Conservation (phyloP, 1,140 invertebrate species). For the Heterodera schachtii region DNA sequence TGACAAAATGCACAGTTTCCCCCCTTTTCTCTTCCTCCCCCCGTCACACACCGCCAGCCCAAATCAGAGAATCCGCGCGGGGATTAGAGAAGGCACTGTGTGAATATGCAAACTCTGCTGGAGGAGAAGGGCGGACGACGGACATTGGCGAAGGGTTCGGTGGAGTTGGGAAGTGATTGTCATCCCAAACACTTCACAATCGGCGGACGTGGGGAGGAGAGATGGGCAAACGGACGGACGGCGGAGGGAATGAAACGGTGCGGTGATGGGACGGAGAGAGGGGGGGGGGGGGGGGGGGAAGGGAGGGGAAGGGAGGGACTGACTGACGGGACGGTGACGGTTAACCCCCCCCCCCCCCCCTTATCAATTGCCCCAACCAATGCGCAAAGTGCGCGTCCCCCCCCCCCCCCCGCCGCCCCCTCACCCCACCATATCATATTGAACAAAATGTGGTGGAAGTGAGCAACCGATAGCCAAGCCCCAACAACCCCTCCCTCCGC, state of each 20-base stretch:
- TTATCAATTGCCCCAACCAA: conserved; percentile 9
- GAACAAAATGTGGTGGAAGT: not conserved
- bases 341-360: not conserved
- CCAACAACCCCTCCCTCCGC: too few species aligned
- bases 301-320: too few species aligned
- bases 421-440: conserved; percentile 2
- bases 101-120: conserved; percentile 3
- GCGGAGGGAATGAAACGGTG: not conserved
- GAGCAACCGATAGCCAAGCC: not conserved
- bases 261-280: not conserved
- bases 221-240: not conserved
- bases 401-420: too few species aligned
- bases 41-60: too few species aligned
- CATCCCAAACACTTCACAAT: not conserved
- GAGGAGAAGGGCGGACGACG: not conserved
- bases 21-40: not conserved
- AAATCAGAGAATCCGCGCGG: not conserved
- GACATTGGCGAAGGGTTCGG: not conserved
- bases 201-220: not conserved
- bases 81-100: not conserved
- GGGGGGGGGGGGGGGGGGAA: too few species aligned
- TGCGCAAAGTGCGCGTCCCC: conserved; percentile 9
- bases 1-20: not conserved
- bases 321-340: too few species aligned
- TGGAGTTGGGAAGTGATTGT: not conserved